Percentiles rank a stretch among this genome's conserved stretches.
phyloP scores from a whole-genome alignment of 2,113 vertebrate species.

The Pelecanus crispus region DNA sequence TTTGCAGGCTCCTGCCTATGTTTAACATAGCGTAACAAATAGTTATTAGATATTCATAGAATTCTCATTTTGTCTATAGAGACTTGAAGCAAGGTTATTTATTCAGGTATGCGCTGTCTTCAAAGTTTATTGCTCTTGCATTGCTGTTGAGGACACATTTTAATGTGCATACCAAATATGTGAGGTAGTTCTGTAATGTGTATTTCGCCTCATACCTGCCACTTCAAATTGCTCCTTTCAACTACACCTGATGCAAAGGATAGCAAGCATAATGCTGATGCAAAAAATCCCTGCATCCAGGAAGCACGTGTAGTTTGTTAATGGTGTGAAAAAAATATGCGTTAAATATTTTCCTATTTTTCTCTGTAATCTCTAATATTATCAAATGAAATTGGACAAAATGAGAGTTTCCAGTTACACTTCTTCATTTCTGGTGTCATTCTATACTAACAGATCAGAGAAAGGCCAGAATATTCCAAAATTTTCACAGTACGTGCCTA shows the following conservation, averaged over 20 bases:
- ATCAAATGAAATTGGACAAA: not conserved
- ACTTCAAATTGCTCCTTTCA: not conserved
- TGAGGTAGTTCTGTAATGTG: not conserved
- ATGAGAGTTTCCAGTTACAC: not conserved
- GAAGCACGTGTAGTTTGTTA: not conserved
- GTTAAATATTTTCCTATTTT: not conserved
- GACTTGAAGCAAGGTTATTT: not conserved
- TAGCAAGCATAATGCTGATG: not conserved
- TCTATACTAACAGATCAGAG: not conserved
- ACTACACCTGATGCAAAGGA: not conserved
- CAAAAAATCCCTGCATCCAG: not conserved
- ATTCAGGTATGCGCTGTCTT: not conserved
- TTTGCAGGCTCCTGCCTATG: not conserved
- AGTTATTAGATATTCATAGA: not conserved
- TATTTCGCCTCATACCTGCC: not conserved
- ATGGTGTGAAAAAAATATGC: not conserved
- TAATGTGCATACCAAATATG: not conserved
- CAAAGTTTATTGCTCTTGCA: not conserved
- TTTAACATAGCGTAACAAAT: not conserved
- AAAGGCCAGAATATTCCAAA: not conserved
- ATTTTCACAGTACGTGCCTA: not conserved
- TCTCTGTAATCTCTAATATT: not conserved
- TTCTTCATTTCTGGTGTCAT: not conserved
- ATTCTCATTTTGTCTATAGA: not conserved
- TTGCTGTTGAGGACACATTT: not conserved